phyloP scores from a whole-genome alignment of 23 tunicate genomes.

The Pegea sp. region DNA sequence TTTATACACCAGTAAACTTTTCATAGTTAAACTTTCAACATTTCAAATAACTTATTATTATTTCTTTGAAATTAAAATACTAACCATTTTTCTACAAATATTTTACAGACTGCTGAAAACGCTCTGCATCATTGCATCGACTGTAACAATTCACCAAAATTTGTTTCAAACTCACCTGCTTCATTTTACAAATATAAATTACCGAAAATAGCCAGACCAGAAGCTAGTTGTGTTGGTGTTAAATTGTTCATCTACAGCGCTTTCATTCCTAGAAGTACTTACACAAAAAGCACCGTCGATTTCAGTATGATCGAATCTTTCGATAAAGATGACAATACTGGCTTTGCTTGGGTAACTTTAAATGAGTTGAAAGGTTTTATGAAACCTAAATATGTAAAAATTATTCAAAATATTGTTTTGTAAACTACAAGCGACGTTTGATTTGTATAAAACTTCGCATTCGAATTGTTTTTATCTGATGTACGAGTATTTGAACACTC shows the following conservation, averaged over 20 bases:
- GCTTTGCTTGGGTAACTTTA: conserved; percentile 59
- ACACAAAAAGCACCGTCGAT: neutral
- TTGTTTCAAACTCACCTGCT: conserved; percentile 65
- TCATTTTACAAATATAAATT: conserved; percentile 70
- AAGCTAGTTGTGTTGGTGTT: conserved; percentile 19
- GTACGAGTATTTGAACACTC: too few species aligned
- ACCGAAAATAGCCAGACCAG: conserved; percentile 44
- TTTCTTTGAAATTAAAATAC: too few species aligned
- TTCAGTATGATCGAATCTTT: neutral
- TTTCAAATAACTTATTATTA: too few species aligned
- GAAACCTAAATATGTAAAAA: conserved; percentile 60
- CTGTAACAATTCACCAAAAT: conserved; percentile 1
- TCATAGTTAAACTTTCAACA: too few species aligned
- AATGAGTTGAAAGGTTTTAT: conserved; percentile 30
- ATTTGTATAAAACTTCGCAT: too few species aligned
- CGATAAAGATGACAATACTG: too few species aligned
- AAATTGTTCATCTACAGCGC: conserved; percentile 62
- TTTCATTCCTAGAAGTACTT: conserved; percentile 6
- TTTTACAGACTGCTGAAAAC: conserved; percentile 34
- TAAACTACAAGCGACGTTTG: neutral
- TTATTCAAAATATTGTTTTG: conserved; percentile 11
- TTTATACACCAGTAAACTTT: too few species aligned
- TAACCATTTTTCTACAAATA: too few species aligned
- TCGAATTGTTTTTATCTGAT: too few species aligned
- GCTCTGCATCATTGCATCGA: conserved; percentile 13